A percentile compares a stretch with the other conserved stretches of the same genome.
phyloP scores from a whole-genome alignment of 2,797 vertebrate genomes.

The Falco biarmicus region DNA sequence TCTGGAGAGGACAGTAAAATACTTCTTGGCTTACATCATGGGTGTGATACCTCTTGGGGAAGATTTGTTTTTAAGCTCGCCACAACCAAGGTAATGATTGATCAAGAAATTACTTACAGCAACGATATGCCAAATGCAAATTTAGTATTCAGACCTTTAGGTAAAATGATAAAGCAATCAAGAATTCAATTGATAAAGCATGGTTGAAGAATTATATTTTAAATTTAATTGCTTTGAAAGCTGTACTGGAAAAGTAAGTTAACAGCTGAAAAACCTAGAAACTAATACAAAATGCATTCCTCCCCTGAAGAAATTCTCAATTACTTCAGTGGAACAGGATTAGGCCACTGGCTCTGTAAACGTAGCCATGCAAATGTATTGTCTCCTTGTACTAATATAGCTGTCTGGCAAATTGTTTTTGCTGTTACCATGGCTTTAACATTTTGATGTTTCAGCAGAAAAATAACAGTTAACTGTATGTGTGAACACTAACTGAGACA shows the following conservation, averaged over 20 bases:
- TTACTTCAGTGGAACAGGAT: background rate
- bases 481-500: slow-evolving; percentile 1
- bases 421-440: slow-evolving; percentile 26
- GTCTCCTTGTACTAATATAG: slow-evolving; percentile 9
- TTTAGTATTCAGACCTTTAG: background rate
- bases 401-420: slow-evolving; percentile 19
- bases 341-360: slow-evolving; percentile 18
- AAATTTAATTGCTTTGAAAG: background rate
- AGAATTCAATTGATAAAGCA: background rate
- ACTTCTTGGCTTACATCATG: slow-evolving; percentile 27
- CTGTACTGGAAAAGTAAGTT: background rate
- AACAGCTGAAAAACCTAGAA: slow-evolving; percentile 2
- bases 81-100: slow-evolving; percentile 30
- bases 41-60: slow-evolving; percentile 65
- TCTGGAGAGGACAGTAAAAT: slow-evolving; percentile 51
- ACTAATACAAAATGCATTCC: slow-evolving; percentile 1
- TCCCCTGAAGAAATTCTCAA: background rate
- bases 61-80: slow-evolving; percentile 75
- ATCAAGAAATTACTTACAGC: slow-evolving; percentile 5
- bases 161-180: background rate
- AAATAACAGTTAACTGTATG: background rate
- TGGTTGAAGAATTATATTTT: background rate
- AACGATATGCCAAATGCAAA: background rate
- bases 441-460: slow-evolving; percentile 44
- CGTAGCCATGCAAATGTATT: background rate